A percentile compares a stretch with the other conserved stretches of the same genome.
phyloP scores from a whole-genome alignment of 1,140 invertebrate genomes.

The Musca vetustissima region DNA sequence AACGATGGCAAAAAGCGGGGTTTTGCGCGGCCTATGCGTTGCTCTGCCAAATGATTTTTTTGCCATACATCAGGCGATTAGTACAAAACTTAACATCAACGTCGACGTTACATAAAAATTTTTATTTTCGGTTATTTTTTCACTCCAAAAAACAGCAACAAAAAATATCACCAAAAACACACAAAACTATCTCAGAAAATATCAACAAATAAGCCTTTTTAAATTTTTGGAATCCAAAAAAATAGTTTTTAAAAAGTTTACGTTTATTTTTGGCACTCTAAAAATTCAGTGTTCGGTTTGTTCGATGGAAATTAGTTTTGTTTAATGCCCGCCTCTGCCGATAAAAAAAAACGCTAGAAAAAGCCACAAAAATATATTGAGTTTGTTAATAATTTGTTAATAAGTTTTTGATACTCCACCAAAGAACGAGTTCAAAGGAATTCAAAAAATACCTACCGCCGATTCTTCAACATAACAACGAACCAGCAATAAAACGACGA shows the following conservation, averaged over 20 bases:
- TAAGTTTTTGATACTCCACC: too few relatives aligned
- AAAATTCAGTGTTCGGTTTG: too few relatives aligned
- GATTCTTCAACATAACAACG: background rate
- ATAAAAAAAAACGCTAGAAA: background rate
- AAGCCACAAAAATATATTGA: background rate
- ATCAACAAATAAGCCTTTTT: conserved; percentile 3
- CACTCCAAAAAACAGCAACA: conserved; percentile 26
- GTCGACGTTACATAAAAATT: conserved; percentile 53
- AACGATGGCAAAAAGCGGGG: conserved; percentile 8
- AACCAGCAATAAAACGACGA: background rate
- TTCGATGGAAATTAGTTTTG: too few relatives aligned
- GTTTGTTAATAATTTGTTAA: too few relatives aligned
- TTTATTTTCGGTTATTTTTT: conserved; percentile 55
- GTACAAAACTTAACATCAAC: conserved; percentile 57
- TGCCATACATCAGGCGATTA: conserved; percentile 40
- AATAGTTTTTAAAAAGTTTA: conserved; percentile 1
- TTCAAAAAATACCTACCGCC: conserved; percentile 6
- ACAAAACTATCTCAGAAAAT: conserved; percentile 1
- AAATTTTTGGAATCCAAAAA: background rate
- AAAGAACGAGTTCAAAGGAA: background rate
- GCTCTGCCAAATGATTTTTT: conserved; percentile 53
- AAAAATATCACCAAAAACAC: conserved; percentile 11
- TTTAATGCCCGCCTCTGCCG: too few relatives aligned
- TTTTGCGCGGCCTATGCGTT: conserved; percentile 51
- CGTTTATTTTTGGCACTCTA: too few relatives aligned